Conservation (phyloP, 2,113 vertebrate species). For the Nestor notabilis region DNA sequence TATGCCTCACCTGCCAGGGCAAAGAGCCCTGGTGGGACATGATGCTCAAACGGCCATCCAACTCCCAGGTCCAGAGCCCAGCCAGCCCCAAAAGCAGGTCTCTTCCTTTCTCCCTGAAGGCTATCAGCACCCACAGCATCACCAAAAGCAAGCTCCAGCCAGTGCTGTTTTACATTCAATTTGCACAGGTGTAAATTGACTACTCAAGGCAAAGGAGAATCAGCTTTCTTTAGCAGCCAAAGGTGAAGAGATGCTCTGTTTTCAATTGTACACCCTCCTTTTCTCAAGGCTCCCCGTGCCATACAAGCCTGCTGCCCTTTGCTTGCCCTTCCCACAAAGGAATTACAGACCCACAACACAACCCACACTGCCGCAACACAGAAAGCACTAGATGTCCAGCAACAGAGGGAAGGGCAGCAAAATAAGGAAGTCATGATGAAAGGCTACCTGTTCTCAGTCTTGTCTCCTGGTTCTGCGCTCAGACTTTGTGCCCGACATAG, state of each 20-base stretch:
- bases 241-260: slow-evolving; percentile 3
- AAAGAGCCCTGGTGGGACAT: not conserved
- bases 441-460: not conserved
- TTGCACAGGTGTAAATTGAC: slow-evolving; percentile 1
- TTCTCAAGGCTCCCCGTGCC: not conserved
- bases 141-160: not conserved
- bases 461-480: not conserved
- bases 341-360: not conserved
- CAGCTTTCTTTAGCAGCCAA: slow-evolving; percentile 8
- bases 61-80: not conserved
- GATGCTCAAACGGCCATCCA: accelerated
- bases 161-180: not conserved
- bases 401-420: not conserved
- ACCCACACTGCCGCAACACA: not conserved
- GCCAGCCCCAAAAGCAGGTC: not conserved
- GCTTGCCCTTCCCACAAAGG: not conserved
- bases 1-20: not conserved
- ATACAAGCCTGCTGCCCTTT: not conserved
- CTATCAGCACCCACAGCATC: not conserved
- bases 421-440: not conserved
- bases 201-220: not conserved
- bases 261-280: not conserved
- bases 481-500: not conserved
- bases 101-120: not conserved
- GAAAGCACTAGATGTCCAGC: not conserved